Conservation (phyloP, 2,888 invertebrate species). For the Lasioglossum oenotherae region DNA sequence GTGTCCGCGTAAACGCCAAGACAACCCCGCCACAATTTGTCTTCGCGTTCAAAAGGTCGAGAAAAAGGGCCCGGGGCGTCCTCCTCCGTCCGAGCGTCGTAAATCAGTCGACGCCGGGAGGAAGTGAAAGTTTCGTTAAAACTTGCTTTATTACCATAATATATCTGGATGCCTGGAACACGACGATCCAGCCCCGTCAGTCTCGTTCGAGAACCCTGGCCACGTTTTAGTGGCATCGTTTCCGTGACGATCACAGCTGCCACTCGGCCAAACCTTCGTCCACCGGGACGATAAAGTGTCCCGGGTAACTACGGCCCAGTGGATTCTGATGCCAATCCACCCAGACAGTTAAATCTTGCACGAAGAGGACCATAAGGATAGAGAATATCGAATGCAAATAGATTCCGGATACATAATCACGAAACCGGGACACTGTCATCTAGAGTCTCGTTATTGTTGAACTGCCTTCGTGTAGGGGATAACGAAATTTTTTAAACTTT, state of each 20-base stretch:
- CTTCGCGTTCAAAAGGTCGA: conserved; percentile 12
- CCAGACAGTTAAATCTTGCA: not conserved
- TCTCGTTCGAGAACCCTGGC: conserved; percentile 2
- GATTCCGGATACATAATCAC: not conserved
- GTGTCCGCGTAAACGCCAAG: conserved; percentile 12
- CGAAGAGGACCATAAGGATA: not conserved
- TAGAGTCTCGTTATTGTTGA: not conserved
- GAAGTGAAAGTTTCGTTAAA: conserved; percentile 50
- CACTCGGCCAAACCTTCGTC: not conserved
- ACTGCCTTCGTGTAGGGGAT: not conserved
- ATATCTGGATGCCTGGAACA: conserved; percentile 20
- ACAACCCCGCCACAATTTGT: conserved; percentile 35
- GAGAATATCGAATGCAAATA: not conserved
- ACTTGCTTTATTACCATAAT: conserved; percentile 23
- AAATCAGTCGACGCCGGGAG: conserved; percentile 22
- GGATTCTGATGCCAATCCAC: not conserved
- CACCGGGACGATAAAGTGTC: not conserved
- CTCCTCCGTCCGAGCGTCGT: conserved; percentile 10
- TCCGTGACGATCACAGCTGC: not conserved
- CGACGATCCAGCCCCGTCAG: not conserved
- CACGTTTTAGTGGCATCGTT: conserved; percentile 19
- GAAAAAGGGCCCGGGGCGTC: not conserved
- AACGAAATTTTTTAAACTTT: not conserved
- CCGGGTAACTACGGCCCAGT: not conserved
- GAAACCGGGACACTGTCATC: not conserved